Conservation (phyloP, 2,113 vertebrate genomes). For the Lophotis ruficrista region DNA sequence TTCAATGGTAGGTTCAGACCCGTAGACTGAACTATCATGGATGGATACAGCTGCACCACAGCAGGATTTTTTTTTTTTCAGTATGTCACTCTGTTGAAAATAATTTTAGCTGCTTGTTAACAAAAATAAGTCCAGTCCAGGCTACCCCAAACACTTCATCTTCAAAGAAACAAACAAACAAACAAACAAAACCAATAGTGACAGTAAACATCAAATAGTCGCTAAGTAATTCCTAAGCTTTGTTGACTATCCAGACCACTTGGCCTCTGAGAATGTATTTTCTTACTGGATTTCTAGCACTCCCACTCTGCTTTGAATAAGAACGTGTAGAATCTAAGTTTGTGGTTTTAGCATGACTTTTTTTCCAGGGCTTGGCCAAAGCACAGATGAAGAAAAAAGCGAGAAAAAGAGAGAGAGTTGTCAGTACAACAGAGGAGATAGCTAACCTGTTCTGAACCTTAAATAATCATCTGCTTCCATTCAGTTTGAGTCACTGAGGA, state of each 20-base stretch:
- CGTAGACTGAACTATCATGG: neutral
- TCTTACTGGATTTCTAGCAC: neutral
- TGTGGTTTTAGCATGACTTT: neutral
- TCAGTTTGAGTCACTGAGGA: neutral
- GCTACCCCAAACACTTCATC: neutral
- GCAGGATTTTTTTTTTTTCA: neutral
- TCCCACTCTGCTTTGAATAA: neutral
- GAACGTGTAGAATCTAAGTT: neutral
- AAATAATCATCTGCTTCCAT: conserved; percentile 1
- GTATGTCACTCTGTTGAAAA: neutral
- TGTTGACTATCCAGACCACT: neutral
- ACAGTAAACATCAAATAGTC: neutral
- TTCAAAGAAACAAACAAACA: conserved; percentile 8
- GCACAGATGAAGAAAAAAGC: neutral
- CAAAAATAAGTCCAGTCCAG: neutral
- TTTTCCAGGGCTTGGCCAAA: neutral
- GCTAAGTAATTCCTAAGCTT: neutral
- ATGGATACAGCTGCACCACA: neutral
- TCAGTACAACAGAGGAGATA: neutral
- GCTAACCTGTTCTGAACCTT: neutral
- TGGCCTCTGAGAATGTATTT: neutral
- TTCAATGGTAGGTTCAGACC: neutral
- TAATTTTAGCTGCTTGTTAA: neutral
- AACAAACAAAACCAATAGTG: neutral
- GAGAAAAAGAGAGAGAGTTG: neutral